phyloP scores from a whole-genome alignment of 2,797 vertebrate genomes.

The Potorous gilbertii region DNA sequence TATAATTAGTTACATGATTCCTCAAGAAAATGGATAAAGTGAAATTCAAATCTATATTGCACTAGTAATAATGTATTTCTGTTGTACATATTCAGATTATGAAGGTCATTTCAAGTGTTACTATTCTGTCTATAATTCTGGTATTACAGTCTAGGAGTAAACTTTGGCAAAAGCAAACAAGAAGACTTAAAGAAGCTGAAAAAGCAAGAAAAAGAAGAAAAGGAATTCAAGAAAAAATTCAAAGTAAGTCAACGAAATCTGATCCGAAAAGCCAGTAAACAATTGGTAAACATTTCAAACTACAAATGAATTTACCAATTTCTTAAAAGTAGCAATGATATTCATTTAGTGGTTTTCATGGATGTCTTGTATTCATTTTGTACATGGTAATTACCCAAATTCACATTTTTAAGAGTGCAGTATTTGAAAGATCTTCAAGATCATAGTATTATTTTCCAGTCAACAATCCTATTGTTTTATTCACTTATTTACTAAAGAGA shows the following conservation, averaged over 20 bases:
- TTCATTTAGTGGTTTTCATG: background rate
- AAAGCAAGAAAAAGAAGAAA: constrained; percentile 94
- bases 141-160: constrained; percentile 73
- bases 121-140: constrained; percentile 55
- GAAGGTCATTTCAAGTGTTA: background rate
- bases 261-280: constrained; percentile 26
- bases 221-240: constrained; percentile 96
- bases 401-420: background rate
- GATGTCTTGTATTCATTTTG: background rate
- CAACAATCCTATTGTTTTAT: background rate
- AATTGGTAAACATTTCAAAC: background rate
- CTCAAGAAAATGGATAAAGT: constrained; percentile 38
- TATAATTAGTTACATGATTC: constrained; percentile 37
- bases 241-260: constrained; percentile 86
- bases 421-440: background rate
- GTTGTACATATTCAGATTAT: background rate
- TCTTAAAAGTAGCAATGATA: background rate
- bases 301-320: background rate
- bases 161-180: constrained; percentile 71
- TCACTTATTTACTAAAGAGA: background rate
- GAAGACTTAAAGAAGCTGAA: constrained; percentile 90
- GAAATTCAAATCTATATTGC: constrained; percentile 23
- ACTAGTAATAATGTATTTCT: constrained; percentile 5
- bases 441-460: background rate
- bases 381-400: background rate